Evolutionary conservation across 2,888 invertebrate genomes (phyloP).

Genomic region (Coenonympha arcania): DNA sequence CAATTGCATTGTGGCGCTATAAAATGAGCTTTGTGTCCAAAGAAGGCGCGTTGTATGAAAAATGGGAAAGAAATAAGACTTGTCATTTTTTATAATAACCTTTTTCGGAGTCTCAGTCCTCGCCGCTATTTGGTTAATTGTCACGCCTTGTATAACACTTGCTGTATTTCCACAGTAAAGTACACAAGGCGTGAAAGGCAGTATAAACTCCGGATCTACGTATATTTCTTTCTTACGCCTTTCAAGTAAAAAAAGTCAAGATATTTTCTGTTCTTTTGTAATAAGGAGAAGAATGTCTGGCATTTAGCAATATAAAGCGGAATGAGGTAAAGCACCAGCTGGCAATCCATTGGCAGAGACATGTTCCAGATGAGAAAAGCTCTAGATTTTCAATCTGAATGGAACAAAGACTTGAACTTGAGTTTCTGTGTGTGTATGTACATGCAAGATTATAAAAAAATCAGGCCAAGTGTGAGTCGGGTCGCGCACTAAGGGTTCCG

Average conservation of each 20-base stretch:
- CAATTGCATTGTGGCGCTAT: conserved; percentile 69
- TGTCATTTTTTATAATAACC: conserved; percentile 55
- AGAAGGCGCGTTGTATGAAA: conserved; percentile 63
- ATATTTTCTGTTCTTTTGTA: neutral
- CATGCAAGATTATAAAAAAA: neutral
- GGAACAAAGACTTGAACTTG: neutral
- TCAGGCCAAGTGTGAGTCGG: no score
- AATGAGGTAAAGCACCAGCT: neutral
- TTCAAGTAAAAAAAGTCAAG: neutral
- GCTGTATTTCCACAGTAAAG: no score
- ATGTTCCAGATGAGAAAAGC: conserved; percentile 6
- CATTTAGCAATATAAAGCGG: conserved; percentile 3
- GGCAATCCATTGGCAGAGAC: conserved; percentile 1
- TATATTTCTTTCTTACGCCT: neutral
- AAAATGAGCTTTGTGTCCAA: conserved; percentile 66
- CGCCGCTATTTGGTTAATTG: conserved; percentile 2
- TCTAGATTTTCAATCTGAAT: neutral
- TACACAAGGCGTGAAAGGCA: no score
- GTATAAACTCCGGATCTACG: neutral
- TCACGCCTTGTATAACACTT: no score
- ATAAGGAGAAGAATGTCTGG: neutral
- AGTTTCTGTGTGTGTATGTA: neutral
- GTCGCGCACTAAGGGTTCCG: no score
- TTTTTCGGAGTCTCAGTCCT: conserved; percentile 9
- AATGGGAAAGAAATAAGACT: conserved; percentile 67